These are phyloP conservation scores for Phyllostomus hastatus DNA, from an alignment of 2,113 vertebrate species.

Conservation along the genomic window DNA sequence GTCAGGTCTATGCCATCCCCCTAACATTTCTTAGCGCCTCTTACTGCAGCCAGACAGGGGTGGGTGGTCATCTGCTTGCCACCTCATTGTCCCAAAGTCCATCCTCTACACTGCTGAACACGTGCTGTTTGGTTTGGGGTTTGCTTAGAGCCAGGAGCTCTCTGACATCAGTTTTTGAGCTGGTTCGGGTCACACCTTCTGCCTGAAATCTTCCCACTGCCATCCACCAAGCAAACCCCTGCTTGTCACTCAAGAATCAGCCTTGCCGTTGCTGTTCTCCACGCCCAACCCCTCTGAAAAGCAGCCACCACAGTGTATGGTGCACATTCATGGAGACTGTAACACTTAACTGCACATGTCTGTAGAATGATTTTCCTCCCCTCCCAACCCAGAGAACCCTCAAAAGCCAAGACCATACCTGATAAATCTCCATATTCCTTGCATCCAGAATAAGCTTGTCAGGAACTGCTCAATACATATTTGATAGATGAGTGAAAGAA, in stretches of 20 bases:
- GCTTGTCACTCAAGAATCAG: neutral
- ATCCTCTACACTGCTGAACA: neutral
- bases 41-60: neutral
- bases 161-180: neutral
- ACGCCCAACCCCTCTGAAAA: neutral
- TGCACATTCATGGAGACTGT: neutral
- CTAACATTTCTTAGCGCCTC: neutral
- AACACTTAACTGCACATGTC: neutral
- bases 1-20: neutral
- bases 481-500: conserved; percentile 2
- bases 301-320: neutral
- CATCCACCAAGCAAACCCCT: neutral
- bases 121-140: neutral
- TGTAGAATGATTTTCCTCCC: neutral
- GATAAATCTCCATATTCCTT: neutral
- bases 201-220: neutral
- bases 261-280: neutral
- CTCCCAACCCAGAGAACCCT: neutral
- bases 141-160: neutral
- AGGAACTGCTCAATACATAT: conserved; percentile 13
- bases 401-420: neutral
- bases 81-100: neutral
- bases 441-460: neutral
- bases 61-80: neutral
- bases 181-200: neutral